phyloP scores from a whole-genome alignment of 1,140 invertebrate species.

The Leptopilina clavipes region DNA sequence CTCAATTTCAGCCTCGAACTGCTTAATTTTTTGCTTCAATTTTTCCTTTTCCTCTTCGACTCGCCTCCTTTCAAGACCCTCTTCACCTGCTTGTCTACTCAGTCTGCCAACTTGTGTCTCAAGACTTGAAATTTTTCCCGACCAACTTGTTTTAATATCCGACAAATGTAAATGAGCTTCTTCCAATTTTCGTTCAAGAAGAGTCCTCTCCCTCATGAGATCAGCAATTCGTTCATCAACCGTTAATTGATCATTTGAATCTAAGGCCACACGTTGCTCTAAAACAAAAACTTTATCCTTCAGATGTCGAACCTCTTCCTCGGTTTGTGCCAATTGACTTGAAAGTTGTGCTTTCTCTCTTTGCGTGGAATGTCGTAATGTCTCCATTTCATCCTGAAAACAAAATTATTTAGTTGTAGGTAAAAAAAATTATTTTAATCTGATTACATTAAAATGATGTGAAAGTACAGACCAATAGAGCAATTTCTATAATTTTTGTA shows the following conservation, averaged over 20 bases:
- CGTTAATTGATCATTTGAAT: conserved; percentile 73
- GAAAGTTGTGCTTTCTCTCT: conserved; percentile 78
- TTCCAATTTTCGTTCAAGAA: conserved; percentile 85
- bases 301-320: conserved; percentile 80
- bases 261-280: conserved; percentile 76
- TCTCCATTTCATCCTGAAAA: conserved; percentile 82
- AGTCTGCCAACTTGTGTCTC: conserved; percentile 88
- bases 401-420: conserved; percentile 36
- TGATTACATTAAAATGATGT: too few species aligned
- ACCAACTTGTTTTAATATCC: conserved; percentile 93
- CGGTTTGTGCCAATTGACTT: conserved; percentile 77
- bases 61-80: conserved; percentile 84
- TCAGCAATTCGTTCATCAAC: conserved; percentile 78
- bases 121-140: conserved; percentile 87
- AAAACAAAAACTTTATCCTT: conserved; percentile 81
- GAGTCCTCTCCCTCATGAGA: conserved; percentile 77
- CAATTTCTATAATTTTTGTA: background rate
- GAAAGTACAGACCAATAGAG: background rate
- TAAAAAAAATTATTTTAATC: too few species aligned
- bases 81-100: conserved; percentile 86
- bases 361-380: conserved; percentile 78
- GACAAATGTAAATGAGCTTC: conserved; percentile 89
- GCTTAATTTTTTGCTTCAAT: conserved; percentile 79
- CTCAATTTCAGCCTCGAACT: conserved; percentile 81
- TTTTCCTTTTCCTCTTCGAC: conserved; percentile 82